Conservation (phyloP, 2,888 invertebrate genomes). For the Notodonta ziczac region DNA sequence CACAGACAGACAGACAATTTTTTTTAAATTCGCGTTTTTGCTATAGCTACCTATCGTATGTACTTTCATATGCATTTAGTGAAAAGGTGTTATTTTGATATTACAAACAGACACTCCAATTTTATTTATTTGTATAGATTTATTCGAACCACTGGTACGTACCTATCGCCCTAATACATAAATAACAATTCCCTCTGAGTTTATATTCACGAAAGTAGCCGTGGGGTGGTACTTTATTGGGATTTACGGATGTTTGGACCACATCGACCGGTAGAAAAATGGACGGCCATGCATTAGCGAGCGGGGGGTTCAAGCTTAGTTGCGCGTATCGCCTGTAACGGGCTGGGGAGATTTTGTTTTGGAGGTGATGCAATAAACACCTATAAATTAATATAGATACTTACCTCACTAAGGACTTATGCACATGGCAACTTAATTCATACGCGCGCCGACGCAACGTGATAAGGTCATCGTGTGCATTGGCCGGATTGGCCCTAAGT, state of each 20-base stretch:
- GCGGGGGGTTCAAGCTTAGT: constrained; percentile 62
- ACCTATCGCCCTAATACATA: constrained; percentile 28
- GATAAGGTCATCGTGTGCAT: too few species aligned
- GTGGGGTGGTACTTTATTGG: constrained; percentile 60
- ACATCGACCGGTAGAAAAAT: constrained; percentile 68
- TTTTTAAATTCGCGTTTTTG: too few species aligned
- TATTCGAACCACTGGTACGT: background rate
- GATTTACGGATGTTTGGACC: constrained; percentile 70
- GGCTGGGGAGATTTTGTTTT: constrained; percentile 54
- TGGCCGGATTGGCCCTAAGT: too few species aligned
- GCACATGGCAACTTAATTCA: too few species aligned
- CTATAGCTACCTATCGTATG: too few species aligned
- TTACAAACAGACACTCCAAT: too few species aligned
- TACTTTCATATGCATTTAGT: too few species aligned
- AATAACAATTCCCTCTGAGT: constrained; percentile 39
- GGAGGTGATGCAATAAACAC: constrained; percentile 14
- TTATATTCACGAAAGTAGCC: constrained; percentile 49
- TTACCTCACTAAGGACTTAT: background rate
- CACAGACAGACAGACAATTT: too few species aligned
- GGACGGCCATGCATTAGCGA: constrained; percentile 66
- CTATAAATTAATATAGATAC: background rate
- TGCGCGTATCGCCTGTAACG: constrained; percentile 43
- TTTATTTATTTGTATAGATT: too few species aligned
- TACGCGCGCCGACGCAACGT: too few species aligned
- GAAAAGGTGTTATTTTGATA: too few species aligned